Evolutionary conservation across 1,140 invertebrate species (phyloP).

Genomic region (Prorops nasuta): DNA sequence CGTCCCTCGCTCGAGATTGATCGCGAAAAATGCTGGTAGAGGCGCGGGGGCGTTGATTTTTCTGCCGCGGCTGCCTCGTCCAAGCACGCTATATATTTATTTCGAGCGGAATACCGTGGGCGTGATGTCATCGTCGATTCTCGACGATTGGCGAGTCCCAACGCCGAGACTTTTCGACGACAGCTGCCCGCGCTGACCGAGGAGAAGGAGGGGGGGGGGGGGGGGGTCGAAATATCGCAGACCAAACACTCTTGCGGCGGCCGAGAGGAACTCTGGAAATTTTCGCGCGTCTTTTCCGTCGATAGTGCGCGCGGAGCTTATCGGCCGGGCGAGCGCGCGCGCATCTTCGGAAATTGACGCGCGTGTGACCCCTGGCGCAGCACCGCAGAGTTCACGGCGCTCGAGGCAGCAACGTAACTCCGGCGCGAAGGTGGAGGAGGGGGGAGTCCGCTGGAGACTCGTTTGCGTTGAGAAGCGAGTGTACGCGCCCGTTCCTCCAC

Average conservation of each 20-base stretch:
- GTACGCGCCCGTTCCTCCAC: too few species aligned
- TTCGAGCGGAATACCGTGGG: slow-evolving; percentile 22
- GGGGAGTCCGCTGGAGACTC: too few species aligned
- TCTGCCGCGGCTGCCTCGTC: background rate
- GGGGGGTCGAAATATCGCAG: background rate
- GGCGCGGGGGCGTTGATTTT: background rate
- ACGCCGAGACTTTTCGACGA: slow-evolving; percentile 4
- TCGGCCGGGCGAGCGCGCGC: too few species aligned
- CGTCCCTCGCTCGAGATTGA: too few species aligned
- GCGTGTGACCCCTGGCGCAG: too few species aligned
- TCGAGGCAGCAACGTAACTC: too few species aligned
- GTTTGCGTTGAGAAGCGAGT: too few species aligned
- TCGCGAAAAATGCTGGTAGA: background rate
- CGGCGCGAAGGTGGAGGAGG: too few species aligned
- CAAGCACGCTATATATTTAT: slow-evolving; percentile 7
- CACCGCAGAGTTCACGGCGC: too few species aligned
- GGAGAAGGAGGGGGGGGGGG: background rate
- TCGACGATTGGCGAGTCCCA: slow-evolving; percentile 21
- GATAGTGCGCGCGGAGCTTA: too few species aligned
- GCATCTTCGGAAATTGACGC: too few species aligned
- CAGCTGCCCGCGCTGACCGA: background rate
- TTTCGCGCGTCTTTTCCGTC: background rate
- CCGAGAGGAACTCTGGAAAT: background rate
- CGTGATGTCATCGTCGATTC: slow-evolving; percentile 32
- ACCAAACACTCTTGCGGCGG: background rate